Conservation (phyloP, 2,113 vertebrate species). For the Hipposideros armiger region DNA sequence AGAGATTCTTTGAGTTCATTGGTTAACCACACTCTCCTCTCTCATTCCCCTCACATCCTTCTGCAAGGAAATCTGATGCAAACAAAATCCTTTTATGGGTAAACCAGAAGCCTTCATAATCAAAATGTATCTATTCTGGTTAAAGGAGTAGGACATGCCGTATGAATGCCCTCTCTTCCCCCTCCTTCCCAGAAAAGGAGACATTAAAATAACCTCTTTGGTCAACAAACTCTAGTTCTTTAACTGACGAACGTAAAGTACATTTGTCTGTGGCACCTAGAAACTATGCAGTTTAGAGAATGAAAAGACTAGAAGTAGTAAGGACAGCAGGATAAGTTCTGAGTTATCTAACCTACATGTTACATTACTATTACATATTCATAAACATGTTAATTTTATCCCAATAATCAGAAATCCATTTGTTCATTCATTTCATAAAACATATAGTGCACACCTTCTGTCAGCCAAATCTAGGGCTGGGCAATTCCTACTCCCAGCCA, state of each 20-base stretch:
- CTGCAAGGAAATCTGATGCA: neutral
- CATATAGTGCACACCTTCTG: neutral
- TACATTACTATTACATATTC: neutral
- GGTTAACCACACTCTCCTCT: neutral
- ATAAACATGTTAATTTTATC: neutral
- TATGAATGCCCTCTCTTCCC: neutral
- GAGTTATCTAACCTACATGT: neutral
- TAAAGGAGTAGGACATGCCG: neutral
- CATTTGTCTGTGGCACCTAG: neutral
- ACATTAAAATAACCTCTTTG: neutral
- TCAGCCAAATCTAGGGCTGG: neutral
- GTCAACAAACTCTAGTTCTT: neutral
- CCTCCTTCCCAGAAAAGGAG: rapidly evolving
- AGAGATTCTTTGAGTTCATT: neutral
- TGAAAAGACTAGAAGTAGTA: neutral
- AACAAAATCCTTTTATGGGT: neutral
- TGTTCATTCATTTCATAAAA: neutral
- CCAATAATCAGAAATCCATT: neutral
- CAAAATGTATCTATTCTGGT: neutral
- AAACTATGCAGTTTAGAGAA: neutral
- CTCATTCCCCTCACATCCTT: neutral
- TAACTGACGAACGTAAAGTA: neutral
- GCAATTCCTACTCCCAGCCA: neutral
- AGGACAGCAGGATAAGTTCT: neutral
- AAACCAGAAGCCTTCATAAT: neutral